Conservation (phyloP, 2,888 invertebrate genomes). For the Parthenolecanium corni region DNA sequence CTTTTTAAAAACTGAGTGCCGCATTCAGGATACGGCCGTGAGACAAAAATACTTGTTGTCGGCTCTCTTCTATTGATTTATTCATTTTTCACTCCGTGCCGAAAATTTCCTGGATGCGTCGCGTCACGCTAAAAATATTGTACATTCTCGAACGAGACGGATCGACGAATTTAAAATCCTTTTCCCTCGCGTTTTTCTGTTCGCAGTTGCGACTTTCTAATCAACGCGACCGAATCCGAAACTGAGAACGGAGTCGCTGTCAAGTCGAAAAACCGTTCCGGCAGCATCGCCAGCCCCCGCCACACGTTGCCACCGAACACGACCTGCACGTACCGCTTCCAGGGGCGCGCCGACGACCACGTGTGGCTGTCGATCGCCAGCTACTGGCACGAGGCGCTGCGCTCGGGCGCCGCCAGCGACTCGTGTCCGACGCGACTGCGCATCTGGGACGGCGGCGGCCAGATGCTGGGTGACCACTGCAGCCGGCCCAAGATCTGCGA, state of each 20-base stretch:
- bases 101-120: too few relatives aligned
- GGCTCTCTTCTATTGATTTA: too few relatives aligned
- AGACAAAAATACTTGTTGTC: too few relatives aligned
- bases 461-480: conserved; percentile 54
- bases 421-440: conserved; percentile 57
- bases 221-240: conserved; percentile 59
- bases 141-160: too few relatives aligned
- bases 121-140: too few relatives aligned
- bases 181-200: too few relatives aligned
- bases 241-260: conserved; percentile 41
- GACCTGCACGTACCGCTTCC: conserved; percentile 75
- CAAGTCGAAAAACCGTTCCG: conserved; percentile 52
- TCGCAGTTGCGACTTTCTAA: conserved; percentile 57
- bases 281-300: conserved; percentile 61
- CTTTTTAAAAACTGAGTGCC: too few relatives aligned
- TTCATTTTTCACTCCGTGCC: too few relatives aligned
- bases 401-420: conserved; percentile 29
- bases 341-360: conserved; percentile 63
- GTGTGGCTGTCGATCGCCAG: conserved; percentile 82
- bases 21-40: too few relatives aligned
- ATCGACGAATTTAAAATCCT: too few relatives aligned
- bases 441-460: conserved; percentile 59
- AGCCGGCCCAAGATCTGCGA: conserved; percentile 72
- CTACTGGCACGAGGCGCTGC: conserved; percentile 54
- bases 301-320: conserved; percentile 77